These are phyloP conservation scores for Guaruba guarouba DNA, from an alignment of 2,113 vertebrate genomes.

Conservation along the genomic window DNA sequence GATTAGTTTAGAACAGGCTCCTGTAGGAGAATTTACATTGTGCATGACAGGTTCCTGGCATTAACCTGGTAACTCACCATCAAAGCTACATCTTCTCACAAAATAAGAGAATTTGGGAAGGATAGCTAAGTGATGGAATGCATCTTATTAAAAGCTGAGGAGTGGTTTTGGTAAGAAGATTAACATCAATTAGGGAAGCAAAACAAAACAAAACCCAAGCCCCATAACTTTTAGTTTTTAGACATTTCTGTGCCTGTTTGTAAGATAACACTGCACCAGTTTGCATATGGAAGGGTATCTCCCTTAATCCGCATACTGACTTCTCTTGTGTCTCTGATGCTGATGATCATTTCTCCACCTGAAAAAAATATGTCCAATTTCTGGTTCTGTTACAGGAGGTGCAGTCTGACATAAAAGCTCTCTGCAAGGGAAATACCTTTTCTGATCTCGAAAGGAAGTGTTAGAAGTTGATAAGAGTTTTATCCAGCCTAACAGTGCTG, in stretches of 20 bases:
- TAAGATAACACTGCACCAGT: neutral
- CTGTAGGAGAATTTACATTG: neutral
- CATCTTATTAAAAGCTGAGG: neutral
- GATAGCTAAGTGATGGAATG: neutral
- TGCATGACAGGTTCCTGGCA: neutral
- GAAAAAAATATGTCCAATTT: neutral
- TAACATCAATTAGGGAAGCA: neutral
- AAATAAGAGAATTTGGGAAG: neutral
- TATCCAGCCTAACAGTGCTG: neutral
- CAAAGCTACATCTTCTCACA: neutral
- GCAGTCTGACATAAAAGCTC: neutral
- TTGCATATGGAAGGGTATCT: neutral
- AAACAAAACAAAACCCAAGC: neutral
- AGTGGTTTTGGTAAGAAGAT: neutral
- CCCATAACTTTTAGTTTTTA: neutral
- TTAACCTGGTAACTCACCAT: neutral
- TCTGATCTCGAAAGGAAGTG: neutral
- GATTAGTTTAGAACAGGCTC: neutral
- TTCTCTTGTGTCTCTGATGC: neutral
- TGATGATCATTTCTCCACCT: neutral
- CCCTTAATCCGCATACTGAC: neutral
- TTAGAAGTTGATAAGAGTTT: neutral
- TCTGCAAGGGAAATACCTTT: neutral
- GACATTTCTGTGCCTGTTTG: neutral
- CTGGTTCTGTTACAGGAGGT: neutral